These are phyloP conservation scores for Cathartes aura DNA, from an alignment of 2,113 vertebrate genomes.

Conservation along the genomic window DNA sequence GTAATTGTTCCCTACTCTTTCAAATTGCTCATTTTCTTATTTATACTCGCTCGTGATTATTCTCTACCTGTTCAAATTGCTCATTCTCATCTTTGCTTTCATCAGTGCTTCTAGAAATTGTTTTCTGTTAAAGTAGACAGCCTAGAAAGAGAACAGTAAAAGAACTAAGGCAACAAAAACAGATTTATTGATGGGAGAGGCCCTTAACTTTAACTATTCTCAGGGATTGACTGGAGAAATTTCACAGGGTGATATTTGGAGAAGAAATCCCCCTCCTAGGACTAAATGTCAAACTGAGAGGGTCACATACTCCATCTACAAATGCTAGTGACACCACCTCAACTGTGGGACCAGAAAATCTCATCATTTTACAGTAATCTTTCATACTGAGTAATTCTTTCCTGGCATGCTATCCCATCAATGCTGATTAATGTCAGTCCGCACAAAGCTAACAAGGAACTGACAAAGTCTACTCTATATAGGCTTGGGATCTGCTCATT, in stretches of 20 bases:
- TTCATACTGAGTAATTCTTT: slow-evolving; percentile 1
- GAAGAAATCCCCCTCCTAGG: not conserved
- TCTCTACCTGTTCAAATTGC: slow-evolving; percentile 3
- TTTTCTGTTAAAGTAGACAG: not conserved
- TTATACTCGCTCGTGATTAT: not conserved
- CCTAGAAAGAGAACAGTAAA: not conserved
- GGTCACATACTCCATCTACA: not conserved
- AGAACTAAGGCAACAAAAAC: not conserved
- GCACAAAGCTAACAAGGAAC: not conserved
- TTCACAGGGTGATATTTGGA: not conserved
- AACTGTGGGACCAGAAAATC: not conserved
- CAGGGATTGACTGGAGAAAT: not conserved
- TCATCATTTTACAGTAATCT: slow-evolving; percentile 19
- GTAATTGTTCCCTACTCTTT: not conserved
- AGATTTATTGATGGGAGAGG: not conserved
- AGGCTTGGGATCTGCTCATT: not conserved
- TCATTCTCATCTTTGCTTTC: slow-evolving; percentile 8
- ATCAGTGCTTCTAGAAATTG: not conserved
- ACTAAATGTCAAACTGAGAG: slow-evolving; percentile 5
- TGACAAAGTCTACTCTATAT: not conserved
- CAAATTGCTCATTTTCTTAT: not conserved
- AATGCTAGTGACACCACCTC: not conserved
- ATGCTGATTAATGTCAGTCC: slow-evolving; percentile 2
- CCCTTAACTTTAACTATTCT: not conserved
- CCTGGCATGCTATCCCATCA: slow-evolving; percentile 22